Percentiles rank a stretch among this genome's conserved stretches.
phyloP scores from a whole-genome alignment of 2,113 vertebrate species.

The Antechinus stuartii region DNA sequence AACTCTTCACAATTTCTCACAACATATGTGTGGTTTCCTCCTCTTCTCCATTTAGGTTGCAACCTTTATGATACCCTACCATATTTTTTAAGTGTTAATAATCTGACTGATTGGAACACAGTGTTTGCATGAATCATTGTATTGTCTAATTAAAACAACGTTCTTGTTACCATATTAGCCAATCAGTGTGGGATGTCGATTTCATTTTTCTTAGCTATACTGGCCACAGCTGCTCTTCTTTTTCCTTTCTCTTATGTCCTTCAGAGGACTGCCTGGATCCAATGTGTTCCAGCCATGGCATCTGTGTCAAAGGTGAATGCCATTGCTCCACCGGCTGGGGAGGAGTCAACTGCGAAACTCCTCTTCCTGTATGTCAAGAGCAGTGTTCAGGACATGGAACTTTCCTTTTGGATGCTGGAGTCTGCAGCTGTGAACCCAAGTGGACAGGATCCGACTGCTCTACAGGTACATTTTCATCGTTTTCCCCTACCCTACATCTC shows the following conservation, averaged over 20 bases:
- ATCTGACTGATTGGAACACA: constrained; percentile 39
- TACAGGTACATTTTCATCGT: constrained; percentile 85
- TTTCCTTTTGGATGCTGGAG: constrained; percentile 90
- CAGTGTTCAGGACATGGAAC: constrained; percentile 96
- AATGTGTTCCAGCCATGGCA: constrained; percentile 92
- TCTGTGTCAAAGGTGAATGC: constrained; percentile 95
- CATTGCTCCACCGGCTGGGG: constrained; percentile 95
- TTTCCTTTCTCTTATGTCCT: constrained; percentile 45
- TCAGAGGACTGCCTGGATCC: constrained; percentile 96
- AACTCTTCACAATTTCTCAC: constrained; percentile 35
- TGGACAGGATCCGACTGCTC: constrained; percentile 97
- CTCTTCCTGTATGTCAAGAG: constrained; percentile 94
- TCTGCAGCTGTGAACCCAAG: constrained; percentile 94
- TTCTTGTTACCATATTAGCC: constrained; percentile 35
- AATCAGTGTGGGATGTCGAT: not conserved
- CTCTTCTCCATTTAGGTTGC: constrained; percentile 49
- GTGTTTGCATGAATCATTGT: constrained; percentile 59
- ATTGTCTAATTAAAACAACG: constrained; percentile 45
- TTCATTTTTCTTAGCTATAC: not conserved
- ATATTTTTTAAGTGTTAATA: constrained; percentile 64
- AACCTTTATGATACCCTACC: constrained; percentile 34
- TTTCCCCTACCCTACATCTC: not conserved
- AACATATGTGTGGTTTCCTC: constrained; percentile 51
- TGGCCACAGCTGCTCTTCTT: constrained; percentile 37
- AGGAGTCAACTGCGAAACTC: constrained; percentile 91